phyloP scores from a whole-genome alignment of 2,888 invertebrate species.

The Nomada fabriciana region DNA sequence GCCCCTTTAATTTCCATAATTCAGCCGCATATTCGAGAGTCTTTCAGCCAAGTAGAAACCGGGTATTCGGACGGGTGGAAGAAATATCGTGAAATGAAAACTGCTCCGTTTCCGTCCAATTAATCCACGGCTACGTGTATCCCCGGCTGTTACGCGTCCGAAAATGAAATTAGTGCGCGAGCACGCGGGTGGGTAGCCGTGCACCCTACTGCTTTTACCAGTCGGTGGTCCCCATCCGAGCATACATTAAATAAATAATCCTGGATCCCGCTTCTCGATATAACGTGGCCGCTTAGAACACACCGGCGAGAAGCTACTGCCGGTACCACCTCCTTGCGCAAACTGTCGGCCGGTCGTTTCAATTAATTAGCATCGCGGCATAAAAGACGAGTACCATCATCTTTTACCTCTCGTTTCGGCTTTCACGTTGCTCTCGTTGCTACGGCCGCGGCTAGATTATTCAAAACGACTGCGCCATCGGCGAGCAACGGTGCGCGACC shows the following conservation, averaged over 20 bases:
- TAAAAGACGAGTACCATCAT: conserved; percentile 73
- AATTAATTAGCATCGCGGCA: conserved; percentile 73
- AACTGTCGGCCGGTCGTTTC: conserved; percentile 74
- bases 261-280: conserved; percentile 57
- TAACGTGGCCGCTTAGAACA: conserved; percentile 69
- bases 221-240: conserved; percentile 68
- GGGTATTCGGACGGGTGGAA: background rate
- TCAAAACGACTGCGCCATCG: conserved; percentile 67
- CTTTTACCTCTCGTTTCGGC: conserved; percentile 38
- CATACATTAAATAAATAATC: conserved; percentile 74
- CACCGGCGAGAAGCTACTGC: conserved; percentile 69
- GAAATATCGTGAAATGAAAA: conserved; percentile 37
- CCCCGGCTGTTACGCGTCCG: conserved; percentile 52
- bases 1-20: conserved; percentile 29
- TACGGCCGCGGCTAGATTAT: conserved; percentile 64
- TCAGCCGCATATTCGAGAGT: background rate
- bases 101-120: conserved; percentile 52
- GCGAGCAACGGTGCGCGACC: conserved; percentile 53
- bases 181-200: conserved; percentile 63
- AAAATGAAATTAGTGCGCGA: conserved; percentile 70
- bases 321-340: conserved; percentile 70
- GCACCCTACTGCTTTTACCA: conserved; percentile 66
- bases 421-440: conserved; percentile 41
- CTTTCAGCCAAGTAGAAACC: conserved; percentile 11
- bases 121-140: conserved; percentile 35